These are phyloP conservation scores for Hydrophis major DNA, from an alignment of 2,797 vertebrate species.

Conservation along the genomic window DNA sequence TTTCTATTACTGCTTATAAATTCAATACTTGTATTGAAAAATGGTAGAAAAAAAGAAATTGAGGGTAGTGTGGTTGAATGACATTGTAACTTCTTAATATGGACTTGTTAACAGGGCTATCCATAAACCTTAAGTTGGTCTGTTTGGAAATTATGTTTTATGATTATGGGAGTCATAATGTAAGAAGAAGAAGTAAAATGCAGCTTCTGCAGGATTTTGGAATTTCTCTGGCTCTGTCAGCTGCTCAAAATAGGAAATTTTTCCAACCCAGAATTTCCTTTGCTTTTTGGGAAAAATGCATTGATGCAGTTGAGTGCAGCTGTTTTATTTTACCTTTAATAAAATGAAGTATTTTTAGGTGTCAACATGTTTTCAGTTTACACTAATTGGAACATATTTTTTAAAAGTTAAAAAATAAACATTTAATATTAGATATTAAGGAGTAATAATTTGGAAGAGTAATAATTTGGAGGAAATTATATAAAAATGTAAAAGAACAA, in stretches of 20 bases:
- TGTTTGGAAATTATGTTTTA: background rate
- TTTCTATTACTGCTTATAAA: background rate
- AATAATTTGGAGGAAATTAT: background rate
- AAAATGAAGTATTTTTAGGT: background rate
- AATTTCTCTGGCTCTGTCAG: background rate
- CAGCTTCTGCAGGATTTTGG: background rate
- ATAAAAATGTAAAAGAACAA: background rate
- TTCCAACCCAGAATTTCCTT: background rate
- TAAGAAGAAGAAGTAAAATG: background rate
- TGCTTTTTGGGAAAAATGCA: background rate
- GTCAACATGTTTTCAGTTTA: background rate
- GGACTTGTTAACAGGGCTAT: background rate
- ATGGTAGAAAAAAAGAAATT: background rate
- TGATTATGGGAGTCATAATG: background rate
- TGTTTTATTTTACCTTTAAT: background rate
- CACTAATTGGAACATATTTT: background rate
- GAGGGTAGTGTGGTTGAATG: background rate
- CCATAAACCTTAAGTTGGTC: background rate
- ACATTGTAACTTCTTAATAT: background rate
- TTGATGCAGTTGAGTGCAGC: background rate
- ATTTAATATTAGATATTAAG: background rate
- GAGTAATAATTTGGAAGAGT: background rate
- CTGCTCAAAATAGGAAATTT: background rate
- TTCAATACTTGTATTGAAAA: background rate
- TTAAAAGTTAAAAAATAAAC: background rate